phyloP scores from a whole-genome alignment of 2,888 invertebrate species.

The Catocala nupta region DNA sequence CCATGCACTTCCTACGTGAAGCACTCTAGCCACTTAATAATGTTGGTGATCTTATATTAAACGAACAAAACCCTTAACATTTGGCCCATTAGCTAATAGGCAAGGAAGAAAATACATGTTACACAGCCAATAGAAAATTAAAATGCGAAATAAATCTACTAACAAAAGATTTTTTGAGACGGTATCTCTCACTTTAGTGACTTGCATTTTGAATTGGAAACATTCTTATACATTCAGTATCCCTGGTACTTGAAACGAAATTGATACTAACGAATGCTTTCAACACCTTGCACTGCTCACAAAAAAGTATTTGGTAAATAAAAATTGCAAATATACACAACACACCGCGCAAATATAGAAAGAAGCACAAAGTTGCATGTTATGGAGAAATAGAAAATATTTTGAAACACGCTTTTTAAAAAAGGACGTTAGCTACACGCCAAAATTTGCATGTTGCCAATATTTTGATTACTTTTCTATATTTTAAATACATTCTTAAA shows the following conservation, averaged over 20 bases:
- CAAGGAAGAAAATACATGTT: background rate
- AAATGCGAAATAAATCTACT: background rate
- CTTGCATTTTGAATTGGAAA: conserved; percentile 13
- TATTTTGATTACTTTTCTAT: conserved; percentile 9
- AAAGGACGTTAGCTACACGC: conserved; percentile 54
- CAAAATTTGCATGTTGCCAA: conserved; percentile 42
- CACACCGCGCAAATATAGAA: conserved; percentile 54
- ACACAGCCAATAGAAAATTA: background rate
- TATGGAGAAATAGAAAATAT: conserved; percentile 17
- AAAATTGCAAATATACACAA: conserved; percentile 46
- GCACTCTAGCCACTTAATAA: background rate
- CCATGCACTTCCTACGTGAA: too few species aligned
- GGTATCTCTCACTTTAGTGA: conserved; percentile 5
- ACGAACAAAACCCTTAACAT: background rate
- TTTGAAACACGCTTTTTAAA: conserved; percentile 31
- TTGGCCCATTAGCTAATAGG: background rate
- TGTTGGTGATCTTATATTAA: background rate
- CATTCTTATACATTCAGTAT: conserved; percentile 40
- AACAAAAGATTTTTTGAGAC: background rate
- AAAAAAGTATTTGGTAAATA: conserved; percentile 36
- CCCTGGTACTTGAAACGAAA: conserved; percentile 56
- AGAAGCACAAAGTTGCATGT: conserved; percentile 49
- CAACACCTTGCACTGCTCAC: conserved; percentile 61
- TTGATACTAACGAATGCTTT: conserved; percentile 53
- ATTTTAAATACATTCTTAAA: conserved; percentile 11